phyloP scores from a whole-genome alignment of 2,888 invertebrate species.

The Sicus ferrugineus region DNA sequence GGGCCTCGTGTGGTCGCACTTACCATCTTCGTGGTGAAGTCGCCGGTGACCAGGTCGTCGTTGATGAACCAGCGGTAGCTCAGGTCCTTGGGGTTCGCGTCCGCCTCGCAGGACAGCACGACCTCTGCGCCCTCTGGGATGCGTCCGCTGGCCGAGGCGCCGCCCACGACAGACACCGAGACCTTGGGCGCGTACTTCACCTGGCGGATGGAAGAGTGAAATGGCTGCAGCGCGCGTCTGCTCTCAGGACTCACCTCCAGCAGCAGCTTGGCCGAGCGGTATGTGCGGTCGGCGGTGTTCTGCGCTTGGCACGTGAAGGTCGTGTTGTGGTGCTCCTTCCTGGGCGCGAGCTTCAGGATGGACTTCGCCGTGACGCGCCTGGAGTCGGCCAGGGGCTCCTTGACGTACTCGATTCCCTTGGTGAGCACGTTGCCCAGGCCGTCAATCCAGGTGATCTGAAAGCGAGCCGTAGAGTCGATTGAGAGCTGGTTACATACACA shows the following conservation, averaged over 20 bases:
- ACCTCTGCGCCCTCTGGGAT: conserved; percentile 85
- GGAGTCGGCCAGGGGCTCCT: conserved; percentile 79
- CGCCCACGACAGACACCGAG: conserved; percentile 73
- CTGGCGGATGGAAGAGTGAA: conserved; percentile 59
- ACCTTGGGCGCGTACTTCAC: conserved; percentile 93
- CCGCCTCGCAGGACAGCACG: conserved; percentile 81
- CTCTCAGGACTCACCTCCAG: conserved; percentile 73
- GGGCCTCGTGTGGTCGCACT: conserved; percentile 45
- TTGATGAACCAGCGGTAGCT: conserved; percentile 89
- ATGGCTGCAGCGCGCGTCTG: neutral
- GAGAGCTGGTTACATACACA: too few species aligned
- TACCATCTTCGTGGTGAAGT: conserved; percentile 81
- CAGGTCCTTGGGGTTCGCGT: conserved; percentile 87
- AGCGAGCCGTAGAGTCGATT: conserved; percentile 41
- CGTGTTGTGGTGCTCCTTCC: conserved; percentile 88
- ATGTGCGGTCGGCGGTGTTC: conserved; percentile 88
- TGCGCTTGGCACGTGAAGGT: conserved; percentile 92
- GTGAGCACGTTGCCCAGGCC: conserved; percentile 84
- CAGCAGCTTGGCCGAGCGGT: conserved; percentile 80
- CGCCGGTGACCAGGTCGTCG: conserved; percentile 80
- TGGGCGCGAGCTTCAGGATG: conserved; percentile 81
- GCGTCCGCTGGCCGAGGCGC: conserved; percentile 69
- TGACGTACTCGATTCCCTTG: conserved; percentile 79
- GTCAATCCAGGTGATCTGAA: conserved; percentile 91
- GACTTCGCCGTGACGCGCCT: conserved; percentile 87